These are phyloP conservation scores for Drosophila emarginata DNA, from an alignment of 2,888 invertebrate species.

Conservation along the genomic window DNA sequence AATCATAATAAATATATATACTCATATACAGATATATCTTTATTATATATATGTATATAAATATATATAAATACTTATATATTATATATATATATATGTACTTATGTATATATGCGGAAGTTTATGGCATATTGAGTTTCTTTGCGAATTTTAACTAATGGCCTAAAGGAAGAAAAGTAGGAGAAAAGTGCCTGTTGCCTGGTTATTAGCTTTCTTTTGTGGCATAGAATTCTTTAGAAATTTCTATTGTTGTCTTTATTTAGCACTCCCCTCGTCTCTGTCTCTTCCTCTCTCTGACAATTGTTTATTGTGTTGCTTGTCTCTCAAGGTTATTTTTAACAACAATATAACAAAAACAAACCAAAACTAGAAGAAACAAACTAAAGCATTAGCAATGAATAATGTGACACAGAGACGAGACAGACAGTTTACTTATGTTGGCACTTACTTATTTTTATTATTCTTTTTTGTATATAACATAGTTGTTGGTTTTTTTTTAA, in stretches of 20 bases:
- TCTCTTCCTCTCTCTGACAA: neutral
- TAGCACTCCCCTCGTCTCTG: neutral
- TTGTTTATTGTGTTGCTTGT: conserved; percentile 7
- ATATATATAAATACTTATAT: conserved; percentile 15
- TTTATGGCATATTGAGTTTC: neutral
- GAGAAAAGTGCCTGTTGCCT: neutral
- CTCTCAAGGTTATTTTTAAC: conserved; percentile 5
- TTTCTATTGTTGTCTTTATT: conserved; percentile 26
- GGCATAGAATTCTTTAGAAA: conserved; percentile 22
- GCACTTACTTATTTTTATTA: conserved; percentile 6
- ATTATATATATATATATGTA: neutral
- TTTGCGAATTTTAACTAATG: conserved; percentile 11
- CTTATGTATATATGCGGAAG: conserved; percentile 14
- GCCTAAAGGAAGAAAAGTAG: neutral
- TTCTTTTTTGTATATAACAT: neutral
- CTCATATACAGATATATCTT: conserved; percentile 15
- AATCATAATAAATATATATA: conserved; percentile 51
- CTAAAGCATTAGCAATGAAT: conserved; percentile 22
- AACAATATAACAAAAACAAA: conserved; percentile 5
- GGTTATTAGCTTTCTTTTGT: conserved; percentile 25
- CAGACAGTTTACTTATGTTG: conserved; percentile 1
- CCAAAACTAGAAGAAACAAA: neutral
- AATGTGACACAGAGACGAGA: conserved; percentile 10
- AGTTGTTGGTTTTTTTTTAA: conserved; percentile 5
- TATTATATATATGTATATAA: neutral